Conservation (phyloP, 1,140 invertebrate genomes). For the Heliothis subflexa region DNA sequence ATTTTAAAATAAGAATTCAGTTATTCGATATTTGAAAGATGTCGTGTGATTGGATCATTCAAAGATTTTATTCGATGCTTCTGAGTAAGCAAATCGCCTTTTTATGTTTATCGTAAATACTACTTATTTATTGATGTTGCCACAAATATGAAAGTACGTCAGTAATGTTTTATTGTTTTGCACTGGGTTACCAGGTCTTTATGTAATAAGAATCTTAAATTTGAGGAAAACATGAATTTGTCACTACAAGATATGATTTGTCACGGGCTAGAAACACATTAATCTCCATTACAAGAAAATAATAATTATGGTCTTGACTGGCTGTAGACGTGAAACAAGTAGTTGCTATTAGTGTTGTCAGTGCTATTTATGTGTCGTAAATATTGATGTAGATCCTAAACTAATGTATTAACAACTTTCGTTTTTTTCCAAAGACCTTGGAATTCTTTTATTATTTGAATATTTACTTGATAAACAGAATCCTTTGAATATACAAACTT, state of each 20-base stretch:
- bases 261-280: conserved; percentile 16
- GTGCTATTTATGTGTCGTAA: neutral
- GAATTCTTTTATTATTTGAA: too few species aligned
- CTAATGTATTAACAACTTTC: too few species aligned
- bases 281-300: conserved; percentile 35
- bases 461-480: too few species aligned
- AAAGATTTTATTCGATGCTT: too few species aligned
- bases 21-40: conserved; percentile 13
- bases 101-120: neutral
- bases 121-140: neutral
- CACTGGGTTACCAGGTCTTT: neutral
- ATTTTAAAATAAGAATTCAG: neutral
- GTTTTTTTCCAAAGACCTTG: too few species aligned
- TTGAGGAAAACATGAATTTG: neutral
- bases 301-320: conserved; percentile 19
- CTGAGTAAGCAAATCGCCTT: neutral
- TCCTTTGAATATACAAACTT: too few species aligned
- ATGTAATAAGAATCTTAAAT: neutral
- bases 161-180: neutral
- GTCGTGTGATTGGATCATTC: conserved; percentile 25
- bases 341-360: conserved; percentile 1
- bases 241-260: neutral
- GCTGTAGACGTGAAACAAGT: conserved; percentile 7
- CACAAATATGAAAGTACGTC: neutral
- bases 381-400: neutral